Conservation (phyloP, 2,888 invertebrate genomes). For the Tachina grossa region DNA sequence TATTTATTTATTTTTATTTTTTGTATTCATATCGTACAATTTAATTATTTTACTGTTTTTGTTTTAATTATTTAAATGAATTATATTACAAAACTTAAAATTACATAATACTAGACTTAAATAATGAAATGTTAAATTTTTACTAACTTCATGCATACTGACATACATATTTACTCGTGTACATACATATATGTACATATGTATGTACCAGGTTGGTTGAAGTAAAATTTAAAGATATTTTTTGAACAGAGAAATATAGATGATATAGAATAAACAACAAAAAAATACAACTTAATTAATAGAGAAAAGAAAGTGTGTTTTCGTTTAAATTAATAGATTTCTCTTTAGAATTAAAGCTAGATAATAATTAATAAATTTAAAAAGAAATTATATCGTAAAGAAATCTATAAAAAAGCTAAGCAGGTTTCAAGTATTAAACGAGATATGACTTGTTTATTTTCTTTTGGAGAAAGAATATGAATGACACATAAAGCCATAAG, state of each 20-base stretch:
- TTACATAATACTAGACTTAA: slow-evolving; percentile 70
- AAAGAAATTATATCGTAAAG: not conserved
- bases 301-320: not conserved
- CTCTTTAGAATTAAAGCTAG: slow-evolving; percentile 57
- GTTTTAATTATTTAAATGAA: slow-evolving; percentile 39
- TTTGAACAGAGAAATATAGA: slow-evolving; percentile 4
- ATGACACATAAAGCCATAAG: slow-evolving; percentile 40
- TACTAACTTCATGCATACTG: slow-evolving; percentile 51
- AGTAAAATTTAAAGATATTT: slow-evolving; percentile 34
- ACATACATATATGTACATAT: no score
- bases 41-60: slow-evolving; percentile 35
- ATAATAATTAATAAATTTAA: slow-evolving; percentile 34
- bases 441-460: slow-evolving; percentile 59
- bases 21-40: slow-evolving; percentile 65
- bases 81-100: slow-evolving; percentile 71
- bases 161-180: no score
- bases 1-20: slow-evolving; percentile 56
- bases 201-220: slow-evolving; percentile 23
- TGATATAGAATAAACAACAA: not conserved
- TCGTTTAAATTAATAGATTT: not conserved
- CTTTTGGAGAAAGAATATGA: slow-evolving; percentile 6
- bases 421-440: slow-evolving; percentile 8
- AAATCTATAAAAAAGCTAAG: slow-evolving; percentile 50
- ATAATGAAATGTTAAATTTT: slow-evolving; percentile 63
- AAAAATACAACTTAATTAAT: not conserved